These are phyloP conservation scores for Eriocheir sinensis DNA, from an alignment of 1,140 invertebrate genomes.

Conservation along the genomic window DNA sequence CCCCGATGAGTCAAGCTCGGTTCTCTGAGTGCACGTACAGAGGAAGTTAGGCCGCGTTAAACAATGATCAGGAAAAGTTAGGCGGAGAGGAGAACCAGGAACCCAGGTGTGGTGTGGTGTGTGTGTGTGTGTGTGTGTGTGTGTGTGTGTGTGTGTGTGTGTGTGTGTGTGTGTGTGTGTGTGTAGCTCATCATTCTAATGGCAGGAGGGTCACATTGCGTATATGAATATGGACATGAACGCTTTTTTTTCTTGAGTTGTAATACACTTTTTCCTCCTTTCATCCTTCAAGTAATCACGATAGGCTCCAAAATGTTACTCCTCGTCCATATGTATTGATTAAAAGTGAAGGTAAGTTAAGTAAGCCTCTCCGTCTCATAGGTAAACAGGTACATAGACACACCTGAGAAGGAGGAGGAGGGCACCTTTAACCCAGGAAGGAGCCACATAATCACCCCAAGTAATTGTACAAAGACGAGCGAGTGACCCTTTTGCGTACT, in stretches of 20 bases:
- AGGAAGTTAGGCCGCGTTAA: background rate
- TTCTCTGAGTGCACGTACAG: background rate
- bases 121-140: constrained; percentile 10
- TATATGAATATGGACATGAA: background rate
- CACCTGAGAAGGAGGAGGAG: no score
- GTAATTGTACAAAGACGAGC: constrained; percentile 14
- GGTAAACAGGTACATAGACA: background rate
- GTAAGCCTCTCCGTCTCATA: no score
- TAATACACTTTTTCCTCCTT: no score
- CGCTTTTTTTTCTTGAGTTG: no score
- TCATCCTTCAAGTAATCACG: no score
- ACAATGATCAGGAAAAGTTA: constrained; percentile 26
- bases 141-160: constrained; percentile 15
- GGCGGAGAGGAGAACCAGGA: background rate
- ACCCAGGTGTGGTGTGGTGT: no score
- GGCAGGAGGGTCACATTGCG: background rate
- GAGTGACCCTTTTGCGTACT: background rate
- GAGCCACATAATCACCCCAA: background rate
- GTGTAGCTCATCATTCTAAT: background rate
- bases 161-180: constrained; percentile 14
- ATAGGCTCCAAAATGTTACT: no score
- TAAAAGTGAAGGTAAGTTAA: no score
- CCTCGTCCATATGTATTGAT: no score
- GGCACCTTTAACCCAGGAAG: background rate
- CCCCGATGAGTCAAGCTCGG: background rate